Evolutionary conservation across 1,140 invertebrate genomes (phyloP).

Genomic region (Mya arenaria): DNA sequence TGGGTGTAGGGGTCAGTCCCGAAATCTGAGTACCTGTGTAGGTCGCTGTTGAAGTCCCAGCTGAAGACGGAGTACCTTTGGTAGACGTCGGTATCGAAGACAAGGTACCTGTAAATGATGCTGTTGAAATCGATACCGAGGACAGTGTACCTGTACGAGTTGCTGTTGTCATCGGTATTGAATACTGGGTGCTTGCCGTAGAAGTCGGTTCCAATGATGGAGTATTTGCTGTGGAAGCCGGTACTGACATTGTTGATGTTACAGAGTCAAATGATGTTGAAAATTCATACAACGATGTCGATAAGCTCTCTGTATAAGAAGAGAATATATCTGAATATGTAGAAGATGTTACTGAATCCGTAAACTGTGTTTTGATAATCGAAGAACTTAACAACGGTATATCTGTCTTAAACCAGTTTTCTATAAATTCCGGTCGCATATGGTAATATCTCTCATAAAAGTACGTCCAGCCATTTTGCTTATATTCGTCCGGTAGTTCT

Average conservation of each 20-base stretch:
- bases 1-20: too few relatives aligned
- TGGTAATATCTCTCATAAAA: constrained; percentile 27
- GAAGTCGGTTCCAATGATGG: too few relatives aligned
- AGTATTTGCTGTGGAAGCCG: background rate
- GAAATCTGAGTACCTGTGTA: too few relatives aligned
- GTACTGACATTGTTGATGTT: background rate
- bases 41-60: too few relatives aligned
- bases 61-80: too few relatives aligned
- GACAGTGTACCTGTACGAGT: too few relatives aligned
- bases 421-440: constrained; percentile 6
- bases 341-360: background rate
- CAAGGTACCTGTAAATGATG: too few relatives aligned
- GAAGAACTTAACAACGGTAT: background rate
- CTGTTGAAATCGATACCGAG: too few relatives aligned
- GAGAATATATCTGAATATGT: background rate
- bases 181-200: too few relatives aligned
- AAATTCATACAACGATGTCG: background rate
- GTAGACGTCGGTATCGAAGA: too few relatives aligned
- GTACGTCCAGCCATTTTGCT: background rate
- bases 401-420: constrained; percentile 18
- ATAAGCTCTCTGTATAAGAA: too few relatives aligned
- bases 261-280: background rate
- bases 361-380: background rate
- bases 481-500: background rate
- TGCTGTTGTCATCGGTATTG: too few relatives aligned